Evolutionary conservation across 2,888 invertebrate genomes (phyloP).

Genomic region (Anaspis maculata): DNA sequence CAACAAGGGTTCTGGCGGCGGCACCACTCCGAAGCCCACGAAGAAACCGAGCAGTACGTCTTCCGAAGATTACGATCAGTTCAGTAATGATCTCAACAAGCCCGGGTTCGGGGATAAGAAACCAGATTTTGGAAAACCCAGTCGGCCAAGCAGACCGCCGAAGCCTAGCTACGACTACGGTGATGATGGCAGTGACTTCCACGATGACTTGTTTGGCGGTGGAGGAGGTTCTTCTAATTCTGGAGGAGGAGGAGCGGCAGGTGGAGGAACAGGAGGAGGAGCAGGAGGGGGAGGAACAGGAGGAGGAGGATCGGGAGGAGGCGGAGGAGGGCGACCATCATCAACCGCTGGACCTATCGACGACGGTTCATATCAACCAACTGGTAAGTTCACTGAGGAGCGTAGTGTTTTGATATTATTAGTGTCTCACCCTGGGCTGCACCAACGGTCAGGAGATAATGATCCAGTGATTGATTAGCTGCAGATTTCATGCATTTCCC

Average conservation of each 20-base stretch:
- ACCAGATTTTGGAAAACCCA: conserved; percentile 8
- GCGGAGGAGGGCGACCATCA: conserved; percentile 3
- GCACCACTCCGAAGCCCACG: conserved; percentile 6
- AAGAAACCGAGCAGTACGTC: background rate
- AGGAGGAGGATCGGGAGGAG: conserved; percentile 2
- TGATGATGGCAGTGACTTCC: conserved; percentile 12
- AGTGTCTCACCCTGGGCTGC: too few relatives aligned
- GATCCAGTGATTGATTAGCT: too few relatives aligned
- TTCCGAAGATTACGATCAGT: conserved; percentile 9
- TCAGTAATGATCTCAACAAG: conserved; percentile 10
- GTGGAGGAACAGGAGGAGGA: conserved; percentile 1
- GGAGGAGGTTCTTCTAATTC: conserved; percentile 5
- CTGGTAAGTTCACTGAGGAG: too few relatives aligned
- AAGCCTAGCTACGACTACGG: conserved; percentile 9
- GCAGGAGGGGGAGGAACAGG: conserved; percentile 3
- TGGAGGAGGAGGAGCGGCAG: conserved; percentile 2
- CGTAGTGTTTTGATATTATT: too few relatives aligned
- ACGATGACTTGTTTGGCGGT: conserved; percentile 19
- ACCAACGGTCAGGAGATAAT: too few relatives aligned
- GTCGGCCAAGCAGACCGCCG: background rate
- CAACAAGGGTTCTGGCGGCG: conserved; percentile 8
- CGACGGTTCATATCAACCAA: conserved; percentile 24
- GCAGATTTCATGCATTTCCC: too few relatives aligned
- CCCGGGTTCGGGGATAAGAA: conserved; percentile 4
- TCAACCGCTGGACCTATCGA: conserved; percentile 8